phyloP scores from a whole-genome alignment of 2,113 vertebrate species.

The Alces alces region DNA sequence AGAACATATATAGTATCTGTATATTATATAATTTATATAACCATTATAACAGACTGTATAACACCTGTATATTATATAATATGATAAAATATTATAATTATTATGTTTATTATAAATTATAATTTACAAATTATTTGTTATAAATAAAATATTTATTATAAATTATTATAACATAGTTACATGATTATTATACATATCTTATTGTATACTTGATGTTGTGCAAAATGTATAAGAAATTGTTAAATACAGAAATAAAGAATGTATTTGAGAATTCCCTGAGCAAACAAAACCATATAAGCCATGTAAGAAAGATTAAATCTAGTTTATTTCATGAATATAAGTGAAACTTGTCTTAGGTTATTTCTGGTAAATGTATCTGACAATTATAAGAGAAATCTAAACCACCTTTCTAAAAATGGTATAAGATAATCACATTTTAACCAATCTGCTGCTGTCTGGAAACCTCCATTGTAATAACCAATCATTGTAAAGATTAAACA shows the following conservation, averaged over 20 bases:
- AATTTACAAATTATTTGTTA: neutral
- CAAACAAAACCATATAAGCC: neutral
- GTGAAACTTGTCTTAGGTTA: neutral
- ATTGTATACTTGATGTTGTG: neutral
- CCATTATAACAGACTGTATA: neutral
- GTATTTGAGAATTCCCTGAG: neutral
- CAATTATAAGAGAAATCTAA: neutral
- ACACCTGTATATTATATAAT: neutral
- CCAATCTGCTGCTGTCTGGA: neutral
- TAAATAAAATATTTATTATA: neutral
- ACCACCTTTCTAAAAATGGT: neutral
- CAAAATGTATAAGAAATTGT: neutral
- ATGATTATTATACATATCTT: neutral
- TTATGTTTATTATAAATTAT: neutral
- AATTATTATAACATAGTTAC: neutral
- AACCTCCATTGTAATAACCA: neutral
- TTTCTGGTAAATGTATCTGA: neutral
- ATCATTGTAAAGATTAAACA: neutral
- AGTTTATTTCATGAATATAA: neutral
- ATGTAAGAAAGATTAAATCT: neutral
- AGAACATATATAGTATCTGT: too few relatives aligned
- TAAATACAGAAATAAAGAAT: neutral
- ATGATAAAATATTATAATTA: too few relatives aligned
- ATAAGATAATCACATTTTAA: neutral
- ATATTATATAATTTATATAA: neutral